These are phyloP conservation scores for Leguminivora glycinivorella DNA, from an alignment of 1,140 invertebrate genomes.

Conservation along the genomic window DNA sequence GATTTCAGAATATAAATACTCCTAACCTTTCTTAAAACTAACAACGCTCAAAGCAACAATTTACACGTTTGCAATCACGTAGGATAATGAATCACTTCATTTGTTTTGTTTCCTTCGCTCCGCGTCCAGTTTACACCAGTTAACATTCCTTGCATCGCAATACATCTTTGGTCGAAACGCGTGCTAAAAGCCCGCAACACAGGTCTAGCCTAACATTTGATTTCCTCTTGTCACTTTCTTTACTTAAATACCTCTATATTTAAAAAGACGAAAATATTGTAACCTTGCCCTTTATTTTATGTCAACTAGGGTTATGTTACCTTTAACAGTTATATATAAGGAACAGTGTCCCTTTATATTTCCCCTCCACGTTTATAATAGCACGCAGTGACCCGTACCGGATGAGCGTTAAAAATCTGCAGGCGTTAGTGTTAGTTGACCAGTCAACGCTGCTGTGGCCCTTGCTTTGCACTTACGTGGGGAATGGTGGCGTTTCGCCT, in stretches of 20 bases:
- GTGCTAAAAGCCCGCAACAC: neutral
- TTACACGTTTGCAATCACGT: too few species aligned
- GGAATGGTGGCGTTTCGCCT: slow-evolving; percentile 44
- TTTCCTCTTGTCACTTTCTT: too few species aligned
- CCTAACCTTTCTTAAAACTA: too few species aligned
- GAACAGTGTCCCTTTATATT: slow-evolving; percentile 7
- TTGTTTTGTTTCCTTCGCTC: too few species aligned
- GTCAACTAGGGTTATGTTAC: neutral
- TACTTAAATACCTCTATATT: neutral
- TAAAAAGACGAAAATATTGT: too few species aligned
- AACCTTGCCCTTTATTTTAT: neutral
- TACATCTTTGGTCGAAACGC: too few species aligned
- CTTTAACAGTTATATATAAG: neutral
- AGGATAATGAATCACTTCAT: too few species aligned
- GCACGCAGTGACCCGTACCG: neutral
- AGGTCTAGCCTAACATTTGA: too few species aligned
- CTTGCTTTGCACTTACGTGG: slow-evolving; percentile 59
- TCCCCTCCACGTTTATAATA: slow-evolving; percentile 10
- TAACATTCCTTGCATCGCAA: too few species aligned
- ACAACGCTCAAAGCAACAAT: too few species aligned
- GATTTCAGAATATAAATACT: too few species aligned
- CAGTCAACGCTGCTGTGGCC: slow-evolving; percentile 33
- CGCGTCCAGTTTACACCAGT: too few species aligned
- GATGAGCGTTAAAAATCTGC: slow-evolving; percentile 2
- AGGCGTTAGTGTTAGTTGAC: neutral